Base-by-base conservation (phyloP, 1,140 invertebrate genomes). In the Aphidius gifuensis region DNA sequence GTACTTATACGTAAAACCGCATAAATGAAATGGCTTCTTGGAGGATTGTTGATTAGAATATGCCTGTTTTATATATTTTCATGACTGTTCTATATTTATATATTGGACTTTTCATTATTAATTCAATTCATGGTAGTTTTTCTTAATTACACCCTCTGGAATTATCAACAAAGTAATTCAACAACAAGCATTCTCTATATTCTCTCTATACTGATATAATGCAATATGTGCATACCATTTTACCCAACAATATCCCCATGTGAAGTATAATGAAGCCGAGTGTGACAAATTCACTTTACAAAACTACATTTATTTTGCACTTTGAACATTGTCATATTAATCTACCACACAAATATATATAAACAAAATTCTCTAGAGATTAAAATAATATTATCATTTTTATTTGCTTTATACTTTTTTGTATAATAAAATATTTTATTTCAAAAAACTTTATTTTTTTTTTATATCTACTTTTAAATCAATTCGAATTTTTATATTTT, bases 61-160 rank as follows among this genome's bases (percentile, higher is more conserved):
- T 47, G 5, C 9, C 38, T 44, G 16, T 44, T 32, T 38, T 46
- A 21, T 46, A 21, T 38, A 8, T 9, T 6, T 8, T 53, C 51
- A 11, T 16, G 42, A 8, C 56, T 39, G 3, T 39, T 54, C 4
- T 6, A 54, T 21, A 21, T 46, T 9, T 9, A 43, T 42, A 51
- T 21, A 43, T 57, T 62, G 32, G 32, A 40, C 54, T 57, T 62
- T 62, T 57, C 54, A 62, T 62, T 62, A 62, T 62, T 62, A 62
- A 62, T 62, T 62, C 46, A 44, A 45, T 38, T 39, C 38, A 55
- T 62, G 46, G 53, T 46, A 62, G 53, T 62, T 62, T 62, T 53
- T 53, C 57, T 62, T 62, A 62, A 62, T 62, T 62, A 62, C 9
- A 55, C 60, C 60, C 46, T 32, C 3, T 21, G 60, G 51, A 21